Percentiles rank a stretch among this genome's conserved stretches.
phyloP scores from a whole-genome alignment of 1,140 invertebrate species.

The Solenopsis fugax region DNA sequence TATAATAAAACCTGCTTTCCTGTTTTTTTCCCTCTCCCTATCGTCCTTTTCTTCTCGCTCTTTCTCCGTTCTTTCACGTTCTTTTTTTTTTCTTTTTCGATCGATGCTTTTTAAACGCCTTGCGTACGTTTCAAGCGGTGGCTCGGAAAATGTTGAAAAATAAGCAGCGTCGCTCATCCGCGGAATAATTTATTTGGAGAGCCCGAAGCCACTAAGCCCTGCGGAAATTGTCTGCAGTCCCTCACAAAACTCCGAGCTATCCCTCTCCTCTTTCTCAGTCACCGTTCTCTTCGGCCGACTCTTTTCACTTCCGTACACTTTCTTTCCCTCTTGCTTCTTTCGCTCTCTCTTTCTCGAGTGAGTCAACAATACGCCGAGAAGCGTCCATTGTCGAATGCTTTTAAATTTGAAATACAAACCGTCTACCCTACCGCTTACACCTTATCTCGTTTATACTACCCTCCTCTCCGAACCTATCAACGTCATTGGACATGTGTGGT shows the following conservation, averaged over 20 bases:
- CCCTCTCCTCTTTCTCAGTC: constrained; percentile 64
- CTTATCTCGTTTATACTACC: not conserved
- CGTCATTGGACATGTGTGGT: constrained; percentile 64
- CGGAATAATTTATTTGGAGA: constrained; percentile 79
- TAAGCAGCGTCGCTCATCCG: constrained; percentile 76
- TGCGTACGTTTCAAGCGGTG: constrained; percentile 56
- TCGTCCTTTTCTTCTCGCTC: not conserved
- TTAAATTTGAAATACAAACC: constrained; percentile 86
- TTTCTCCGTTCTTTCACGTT: not conserved
- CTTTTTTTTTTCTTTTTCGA: constrained; percentile 19
- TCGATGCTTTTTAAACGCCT: constrained; percentile 70
- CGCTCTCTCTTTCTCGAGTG: constrained; percentile 56
- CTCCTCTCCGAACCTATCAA: constrained; percentile 63
- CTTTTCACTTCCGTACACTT: constrained; percentile 46
- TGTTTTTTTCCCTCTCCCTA: not conserved
- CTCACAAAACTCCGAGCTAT: constrained; percentile 75
- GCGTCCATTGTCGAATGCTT: constrained; percentile 86
- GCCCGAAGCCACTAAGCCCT: constrained; percentile 78
- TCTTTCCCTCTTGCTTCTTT: constrained; percentile 13
- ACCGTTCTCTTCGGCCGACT: constrained; percentile 37
- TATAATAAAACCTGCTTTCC: constrained; percentile 44
- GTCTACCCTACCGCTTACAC: constrained; percentile 76
- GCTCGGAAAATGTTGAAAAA: constrained; percentile 74
- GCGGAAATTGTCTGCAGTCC: constrained; percentile 79
- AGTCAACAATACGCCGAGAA: constrained; percentile 84